Evolutionary conservation across 2,888 invertebrate species (phyloP), one percentile per base, ranked within the genome.

Genomic region (Nymphalis polychloros): DNA sequence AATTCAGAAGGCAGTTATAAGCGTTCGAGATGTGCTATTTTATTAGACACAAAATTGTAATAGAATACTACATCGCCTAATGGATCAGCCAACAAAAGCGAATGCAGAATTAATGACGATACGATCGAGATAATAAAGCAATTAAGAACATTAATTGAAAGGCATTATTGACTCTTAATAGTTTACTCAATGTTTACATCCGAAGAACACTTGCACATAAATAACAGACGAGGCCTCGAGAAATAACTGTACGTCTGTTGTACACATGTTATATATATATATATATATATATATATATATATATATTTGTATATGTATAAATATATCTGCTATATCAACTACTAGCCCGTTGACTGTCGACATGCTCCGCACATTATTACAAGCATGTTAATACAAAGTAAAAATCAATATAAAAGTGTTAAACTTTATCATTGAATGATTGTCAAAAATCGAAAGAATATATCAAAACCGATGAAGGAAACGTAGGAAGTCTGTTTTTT

Each of bases 131-230:
- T 71, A 60, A 64, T 69, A 66, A 71, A 69, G 63, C 69, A 69
- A 71, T 71, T 71, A 71, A 69, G 66, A 69, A 55, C 66, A 69
- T 71, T 68, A 64, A 71, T 69, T 66, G 69, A 65, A 68, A 68
- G 68, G 64, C 64, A 31, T 31, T 70, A 68, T 68, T 70, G 70
- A 63, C 70, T 67, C 67, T 68, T 70, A 70, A 70, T 68, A 70
- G 70, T 70, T 70, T 70, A 68, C 49, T 59, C 64, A 47, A 57
- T 70, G 70, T 70, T 70, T 70, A 68, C 68, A 63, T 65, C 59
- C 59, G 53, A 47, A 59, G 53, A 70, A 70, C 70, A 63, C 63
- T 69, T 41, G 61, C 65, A 65, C 71, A 71, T 69, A 71, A 71
- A 71, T 71, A 71, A 71, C 68, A 55, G 70, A 68, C 59, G 41